Evolutionary conservation across 1,140 invertebrate genomes (phyloP), one percentile per base, ranked within the genome.

Genomic region (Phymorhynchus buccinoides): DNA sequence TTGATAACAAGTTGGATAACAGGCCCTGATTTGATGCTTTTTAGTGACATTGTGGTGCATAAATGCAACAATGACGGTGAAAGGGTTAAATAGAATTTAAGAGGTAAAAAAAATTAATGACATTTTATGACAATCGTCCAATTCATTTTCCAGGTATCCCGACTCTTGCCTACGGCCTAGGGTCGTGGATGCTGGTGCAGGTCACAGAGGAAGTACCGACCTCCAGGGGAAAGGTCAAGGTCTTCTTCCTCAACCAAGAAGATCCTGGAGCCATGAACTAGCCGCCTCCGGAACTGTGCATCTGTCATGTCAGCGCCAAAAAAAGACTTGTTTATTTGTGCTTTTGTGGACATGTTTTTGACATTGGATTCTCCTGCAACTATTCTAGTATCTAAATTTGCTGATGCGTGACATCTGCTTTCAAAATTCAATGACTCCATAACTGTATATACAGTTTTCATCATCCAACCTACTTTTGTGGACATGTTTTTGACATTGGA

Each of bases 171-270:
- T 99, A 99, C 95, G 98, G 98, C 86, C 92, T 98, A 86, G 96
- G 96, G 62, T 97, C 97, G 18, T 96, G 95, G 85, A 95, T 95
- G 88, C 93, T 98, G 73, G 97, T 98, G 88, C 95, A 94, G 88
- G 96, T 97, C 91, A 93, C 94, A 87, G 97, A 98, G 94, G 93
- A 95, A 62, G 97, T 98, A 18, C 89, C 94, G 84, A 97, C 97
- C 78, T 91, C 95, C 42, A 94, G 95, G 88, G 96, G 96, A 30
- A 93, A 94, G 83, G 95, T 98, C 0, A 95, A 95, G 87, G 97
- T 98, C 91, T 97, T 97, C 93, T 98, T 98, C 93, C 93, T 97
- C 75, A 95, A 97, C 90, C 95, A 96, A 85, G 97, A 98, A 95
- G 95, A 97, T 90, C 96, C 96, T 94, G 85, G 73, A 82, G 87